Evolutionary conservation across 2,113 vertebrate species (phyloP), one percentile per base, ranked within the genome.

Genomic region (Isichthys henryi): DNA sequence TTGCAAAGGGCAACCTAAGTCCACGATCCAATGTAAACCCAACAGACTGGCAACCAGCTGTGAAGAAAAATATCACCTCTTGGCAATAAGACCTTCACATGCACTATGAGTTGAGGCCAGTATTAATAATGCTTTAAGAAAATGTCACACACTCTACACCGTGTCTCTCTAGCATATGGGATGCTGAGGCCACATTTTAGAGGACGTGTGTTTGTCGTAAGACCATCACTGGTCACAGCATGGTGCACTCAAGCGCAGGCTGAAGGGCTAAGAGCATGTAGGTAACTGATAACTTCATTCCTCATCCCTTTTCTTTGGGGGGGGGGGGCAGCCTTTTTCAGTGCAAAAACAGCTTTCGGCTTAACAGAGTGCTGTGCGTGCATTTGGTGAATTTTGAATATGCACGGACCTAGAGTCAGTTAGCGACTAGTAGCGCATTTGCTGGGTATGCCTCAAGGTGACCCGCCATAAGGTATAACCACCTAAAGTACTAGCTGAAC

Each of bases 401-500:
- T 77, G 50, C 27, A 23, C 23, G 50, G 56, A 88, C 45, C 66
- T 27, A 21, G n/a, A 10, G 35, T 39, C 13, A 56, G 6, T 3
- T 23, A 23, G 52, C 23, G 39, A 23, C 31, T 83, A 8, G 3
- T 13, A n/a, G 17, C 23, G 43, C 48, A 35, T 83, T 13, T 5
- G 45, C 45, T 48, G 19, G 7, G 45, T 11, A 48, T 39, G 35
- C 35, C 35, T 43, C 35, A 43, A 27, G 35, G 35, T 7, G 35
- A 80, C 35, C 74, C 0, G 15, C 6, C 90, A 93, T 90, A 90
- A 90, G 92, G 45, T 89, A 93, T 92, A 91, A 94, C 94, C 90
- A 92, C 86, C 70, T 96, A 95, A 96, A 96, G 95, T 95, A 95
- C 96, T 92, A 89, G 92, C 93, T 94, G 94, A 94, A 94, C 90